Conservation (phyloP, 2,888 invertebrate genomes). For the Byasa hedistus region DNA sequence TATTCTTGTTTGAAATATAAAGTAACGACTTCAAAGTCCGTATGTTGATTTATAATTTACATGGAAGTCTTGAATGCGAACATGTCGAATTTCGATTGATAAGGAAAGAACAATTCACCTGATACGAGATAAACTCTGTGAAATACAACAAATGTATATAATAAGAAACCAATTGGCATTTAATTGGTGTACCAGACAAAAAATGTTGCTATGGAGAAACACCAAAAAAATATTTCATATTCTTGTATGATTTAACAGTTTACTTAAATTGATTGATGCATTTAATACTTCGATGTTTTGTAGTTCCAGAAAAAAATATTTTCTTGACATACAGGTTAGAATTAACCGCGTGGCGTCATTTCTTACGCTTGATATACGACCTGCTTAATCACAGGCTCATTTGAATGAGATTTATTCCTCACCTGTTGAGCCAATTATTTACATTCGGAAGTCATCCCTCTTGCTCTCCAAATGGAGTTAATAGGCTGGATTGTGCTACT, state of each 20-base stretch:
- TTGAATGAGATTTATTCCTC: conserved; percentile 69
- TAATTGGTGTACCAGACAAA: conserved; percentile 64
- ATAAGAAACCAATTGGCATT: conserved; percentile 59
- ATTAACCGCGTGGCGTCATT: conserved; percentile 58
- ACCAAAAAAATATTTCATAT: background rate
- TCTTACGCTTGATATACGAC: conserved; percentile 65
- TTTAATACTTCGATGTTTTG: background rate
- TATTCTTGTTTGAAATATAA: background rate
- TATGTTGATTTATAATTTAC: conserved; percentile 1
- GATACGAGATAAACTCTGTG: conserved; percentile 71
- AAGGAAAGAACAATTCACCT: conserved; percentile 59
- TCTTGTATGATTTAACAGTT: background rate
- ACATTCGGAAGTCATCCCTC: conserved; percentile 68
- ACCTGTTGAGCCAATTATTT: conserved; percentile 76
- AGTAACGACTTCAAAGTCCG: background rate
- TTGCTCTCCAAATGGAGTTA: conserved; percentile 39
- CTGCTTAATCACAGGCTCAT: conserved; percentile 71
- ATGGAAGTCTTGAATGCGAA: conserved; percentile 35
- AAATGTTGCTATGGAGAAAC: conserved; percentile 8
- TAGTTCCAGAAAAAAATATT: background rate
- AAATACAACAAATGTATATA: conserved; percentile 62
- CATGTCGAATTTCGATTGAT: conserved; percentile 61
- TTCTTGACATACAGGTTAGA: conserved; percentile 26
- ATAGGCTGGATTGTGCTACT: conserved; percentile 38
- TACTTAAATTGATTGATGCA: background rate